phyloP scores from a whole-genome alignment of 2,888 invertebrate genomes.

The Cylloceria caligata region DNA sequence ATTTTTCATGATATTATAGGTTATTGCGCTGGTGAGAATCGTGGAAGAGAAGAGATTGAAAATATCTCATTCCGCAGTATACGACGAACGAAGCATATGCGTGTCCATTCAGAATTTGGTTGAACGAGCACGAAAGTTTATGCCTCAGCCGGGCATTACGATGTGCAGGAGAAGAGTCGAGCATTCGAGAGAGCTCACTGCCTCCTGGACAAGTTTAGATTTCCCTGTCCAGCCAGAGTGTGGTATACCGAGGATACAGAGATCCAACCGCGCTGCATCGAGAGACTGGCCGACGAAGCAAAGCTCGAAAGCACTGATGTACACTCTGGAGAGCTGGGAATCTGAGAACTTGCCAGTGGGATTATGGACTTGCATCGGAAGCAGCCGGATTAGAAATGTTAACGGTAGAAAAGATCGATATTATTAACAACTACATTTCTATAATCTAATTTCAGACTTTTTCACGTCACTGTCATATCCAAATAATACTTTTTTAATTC shows the following conservation, averaged over 20 bases:
- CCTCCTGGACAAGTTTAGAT: conserved; percentile 63
- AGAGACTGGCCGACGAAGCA: conserved; percentile 7
- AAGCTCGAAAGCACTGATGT: conserved; percentile 13
- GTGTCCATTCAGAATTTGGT: conserved; percentile 49
- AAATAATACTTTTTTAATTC: no score
- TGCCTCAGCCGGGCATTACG: conserved; percentile 14
- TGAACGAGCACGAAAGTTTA: conserved; percentile 49
- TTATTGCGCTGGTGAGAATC: background rate
- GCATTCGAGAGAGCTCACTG: conserved; percentile 42
- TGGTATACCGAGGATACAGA: conserved; percentile 59
- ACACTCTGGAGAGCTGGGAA: conserved; percentile 5
- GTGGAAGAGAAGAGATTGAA: conserved; percentile 40
- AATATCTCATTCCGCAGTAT: conserved; percentile 36
- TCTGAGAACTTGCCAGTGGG: background rate
- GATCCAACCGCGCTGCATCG: conserved; percentile 41
- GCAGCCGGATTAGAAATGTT: background rate
- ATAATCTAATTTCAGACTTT: no score
- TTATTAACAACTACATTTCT: no score
- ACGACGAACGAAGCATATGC: background rate
- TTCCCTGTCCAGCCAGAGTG: conserved; percentile 66
- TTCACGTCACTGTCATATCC: no score
- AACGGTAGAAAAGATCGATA: no score
- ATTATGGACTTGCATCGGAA: background rate
- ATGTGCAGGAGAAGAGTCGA: conserved; percentile 28
- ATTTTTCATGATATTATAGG: conserved; percentile 23